Percentiles rank a stretch among this genome's conserved stretches.
phyloP scores from a whole-genome alignment of 2,888 invertebrate species.

The Eristalis pertinax region DNA sequence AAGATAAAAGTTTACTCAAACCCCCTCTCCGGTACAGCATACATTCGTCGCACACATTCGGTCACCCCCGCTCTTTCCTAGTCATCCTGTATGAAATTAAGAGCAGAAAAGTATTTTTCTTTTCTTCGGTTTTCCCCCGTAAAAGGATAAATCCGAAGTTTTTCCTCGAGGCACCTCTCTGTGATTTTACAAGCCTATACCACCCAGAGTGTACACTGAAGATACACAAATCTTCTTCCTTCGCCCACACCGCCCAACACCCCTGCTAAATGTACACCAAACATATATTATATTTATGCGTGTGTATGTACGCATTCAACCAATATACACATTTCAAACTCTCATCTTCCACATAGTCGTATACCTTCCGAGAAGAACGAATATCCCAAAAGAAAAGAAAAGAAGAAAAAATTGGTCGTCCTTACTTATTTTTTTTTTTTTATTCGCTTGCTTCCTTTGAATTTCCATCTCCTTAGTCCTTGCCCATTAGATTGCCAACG shows the following conservation, averaged over 20 bases:
- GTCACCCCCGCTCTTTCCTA: conserved; percentile 1
- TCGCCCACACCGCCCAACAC: conserved; percentile 1
- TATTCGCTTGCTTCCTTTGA: conserved; percentile 56
- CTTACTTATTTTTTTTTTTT: conserved; percentile 46
- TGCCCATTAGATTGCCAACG: conserved; percentile 56
- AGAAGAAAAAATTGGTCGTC: conserved; percentile 31
- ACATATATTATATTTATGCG: conserved; percentile 11
- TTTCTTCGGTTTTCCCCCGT: conserved; percentile 37
- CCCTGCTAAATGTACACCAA: conserved; percentile 18
- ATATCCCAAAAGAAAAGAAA: conserved; percentile 41
- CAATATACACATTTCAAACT: conserved; percentile 70
- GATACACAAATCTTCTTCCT: conserved; percentile 62
- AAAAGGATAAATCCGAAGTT: conserved; percentile 70
- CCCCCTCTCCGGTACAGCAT: conserved; percentile 1
- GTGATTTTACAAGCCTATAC: conserved; percentile 68
- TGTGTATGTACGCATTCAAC: conserved; percentile 41
- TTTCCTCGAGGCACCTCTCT: conserved; percentile 69
- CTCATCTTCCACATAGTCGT: conserved; percentile 61
- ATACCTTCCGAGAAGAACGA: conserved; percentile 61
- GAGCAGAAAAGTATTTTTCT: conserved; percentile 68
- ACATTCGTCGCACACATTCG: conserved; percentile 11
- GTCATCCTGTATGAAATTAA: conserved; percentile 67
- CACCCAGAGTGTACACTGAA: conserved; percentile 44
- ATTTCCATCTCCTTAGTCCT: conserved; percentile 66
- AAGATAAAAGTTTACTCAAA: conserved; percentile 71